Evolutionary conservation across 2,113 vertebrate species (phyloP), one percentile per base, ranked within the genome.

Genomic region (Cyprinodon tularosa): DNA sequence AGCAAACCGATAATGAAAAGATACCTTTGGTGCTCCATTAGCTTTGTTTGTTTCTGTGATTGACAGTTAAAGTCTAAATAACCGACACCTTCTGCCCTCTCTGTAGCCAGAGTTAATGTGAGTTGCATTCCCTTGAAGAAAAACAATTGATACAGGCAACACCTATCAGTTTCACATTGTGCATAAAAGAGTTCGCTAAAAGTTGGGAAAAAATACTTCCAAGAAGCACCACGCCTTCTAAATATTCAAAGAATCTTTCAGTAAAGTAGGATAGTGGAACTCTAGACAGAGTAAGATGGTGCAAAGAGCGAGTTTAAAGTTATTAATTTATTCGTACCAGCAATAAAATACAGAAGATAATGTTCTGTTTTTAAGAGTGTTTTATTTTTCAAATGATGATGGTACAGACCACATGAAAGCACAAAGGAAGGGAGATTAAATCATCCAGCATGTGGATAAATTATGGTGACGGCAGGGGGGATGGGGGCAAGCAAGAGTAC

Each of bases 361-460:
- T 13, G 38, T 39, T 38, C 17, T 6, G 39, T 57, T 77, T 71
- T 78, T 48, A 48, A 71, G 50, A 59, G 42, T 61, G 62, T 60
- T 71, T 78, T 78, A 71, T 78, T 78, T 71, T 60, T 12, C 61
- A 71, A 64, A 74, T 77, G 50, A 71, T 53, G 36, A 90, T 81
- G 81, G 84, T 87, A 90, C 88, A 90, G 83, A 89, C 76, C 65
- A 93, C 85, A 90, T 85, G 70, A 89, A 80, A 90, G 90, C 87
- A 87, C 85, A 84, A 78, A 64, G 57, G 73, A 39, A n/a, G 60
- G 38, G 15, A 15, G 38, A 22, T 82, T 83, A 84, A 83, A 76
- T 76, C 69, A 85, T 82, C 78, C 65, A 74, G 59, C 50, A 72
- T 15, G 60, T 78, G 80, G 71, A 84, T 62, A 79, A 48, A 66